Evolutionary conservation across 2,888 invertebrate genomes (phyloP), one percentile per base, ranked within the genome.

Genomic region (Melipona beecheii): DNA sequence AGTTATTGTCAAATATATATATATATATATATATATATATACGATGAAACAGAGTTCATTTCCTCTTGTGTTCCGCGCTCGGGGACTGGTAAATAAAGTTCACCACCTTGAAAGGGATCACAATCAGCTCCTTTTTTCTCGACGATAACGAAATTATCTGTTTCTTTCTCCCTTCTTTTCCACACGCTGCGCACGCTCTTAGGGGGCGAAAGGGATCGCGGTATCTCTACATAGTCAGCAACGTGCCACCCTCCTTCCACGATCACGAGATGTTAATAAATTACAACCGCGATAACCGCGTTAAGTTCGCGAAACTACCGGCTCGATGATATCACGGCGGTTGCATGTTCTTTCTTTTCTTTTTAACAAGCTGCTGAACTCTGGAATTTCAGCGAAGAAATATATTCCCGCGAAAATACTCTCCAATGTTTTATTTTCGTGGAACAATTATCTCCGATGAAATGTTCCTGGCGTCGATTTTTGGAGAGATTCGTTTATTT

Each of bases 251-350:
- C 74, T 65, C 21, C 62, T 50, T 65, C 19, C 79, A 43, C 43
- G 43, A 43, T 9, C 56, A 36, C 64, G 75, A 64, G 71, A 81
- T 36, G 71, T 79, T 87, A 85, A 85, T 87, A 87, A 85, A 87
- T 87, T 87, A 76, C 58, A 74, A 70, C 80, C 78, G 62, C 69
- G 68, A 56, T 84, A 75, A 68, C 77, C 68, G 80, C 62, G 80
- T 84, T 72, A 80, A 75, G 62, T 65, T 43, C 74, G 43, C 4
- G 56, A n/a, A 73, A 64, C 62, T 69, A 50, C 54, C 21, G 43
- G 69, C 3, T 21, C 56, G 13, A 17, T 36, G 54, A 65, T 80
- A 75, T 68, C 54, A 24, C 69, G 36, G 13, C 5, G 49, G 43
- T 72, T 81, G 31, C 15, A 50, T 31, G 50, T 15, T 78, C 9